Base-by-base conservation (phyloP, 2,797 vertebrate species). In the Chromis chromis region DNA sequence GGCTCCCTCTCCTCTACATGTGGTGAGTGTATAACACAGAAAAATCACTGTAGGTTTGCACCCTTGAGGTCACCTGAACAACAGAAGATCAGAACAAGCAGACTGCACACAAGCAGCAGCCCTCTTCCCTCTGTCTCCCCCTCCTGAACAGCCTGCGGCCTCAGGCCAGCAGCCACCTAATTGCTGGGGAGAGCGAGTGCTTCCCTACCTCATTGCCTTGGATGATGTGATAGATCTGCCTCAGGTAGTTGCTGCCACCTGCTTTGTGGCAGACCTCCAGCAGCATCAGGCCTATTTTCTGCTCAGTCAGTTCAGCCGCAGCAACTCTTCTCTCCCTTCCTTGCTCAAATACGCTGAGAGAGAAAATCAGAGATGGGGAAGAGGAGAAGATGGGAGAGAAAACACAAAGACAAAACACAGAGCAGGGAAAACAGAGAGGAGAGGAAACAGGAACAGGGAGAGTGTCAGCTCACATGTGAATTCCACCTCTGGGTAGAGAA, bases 171-270 rank as follows among this genome's bases (percentile, higher is more conserved):
- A 95, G 95, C 95, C 96, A 96, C 94, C 96, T 98, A 99, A 99
- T 97, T 97, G 96, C 95, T 96, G 94, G 92, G 95, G 94, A 97
- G 96, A 97, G 96, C 94, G 94, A 94, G 95, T 86, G 90, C 96
- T 96, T 97, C 96, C 96, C 93, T 98, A 99, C 98, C 98, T 99
- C 97, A 98, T 99, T 99, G 97, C 97, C 96, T 95, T 89, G 96
- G 95, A 98, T 97, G 97, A 97, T 97, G 96, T 97, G 97, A 98
- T 98, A 96, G 96, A 99, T 98, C 96, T 97, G 97, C 96, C 94
- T 96, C 95, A 99, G 96, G 96, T 98, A 97, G 93, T 95, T 84
- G 72, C 94, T 95, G 95, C 97, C 97, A 98, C 97, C 97, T 98
- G 97, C 96, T 97, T 96, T 96, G 95, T 97, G 97, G 97, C 97